Conservation (phyloP, 2,797 vertebrate species). For the Pyrrhura leucotis region DNA sequence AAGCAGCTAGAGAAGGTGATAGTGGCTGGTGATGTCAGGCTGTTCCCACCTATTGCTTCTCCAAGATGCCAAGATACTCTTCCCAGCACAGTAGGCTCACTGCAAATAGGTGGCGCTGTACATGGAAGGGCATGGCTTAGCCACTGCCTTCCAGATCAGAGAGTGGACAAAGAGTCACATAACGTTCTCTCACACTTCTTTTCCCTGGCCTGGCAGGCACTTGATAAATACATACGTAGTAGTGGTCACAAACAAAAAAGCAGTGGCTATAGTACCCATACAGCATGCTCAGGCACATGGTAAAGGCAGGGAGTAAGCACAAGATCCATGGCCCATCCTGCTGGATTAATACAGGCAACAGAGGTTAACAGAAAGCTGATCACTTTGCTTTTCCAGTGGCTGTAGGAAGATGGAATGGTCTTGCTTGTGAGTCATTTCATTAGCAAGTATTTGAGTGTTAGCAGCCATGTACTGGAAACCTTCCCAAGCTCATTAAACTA, state of each 20-base stretch:
- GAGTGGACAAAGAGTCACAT: neutral
- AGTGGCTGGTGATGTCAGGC: neutral
- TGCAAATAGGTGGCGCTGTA: accelerated
- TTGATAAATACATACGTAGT: accelerated
- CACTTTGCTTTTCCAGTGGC: neutral
- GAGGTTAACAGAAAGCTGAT: neutral
- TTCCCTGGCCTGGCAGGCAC: neutral
- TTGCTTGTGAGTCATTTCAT: neutral
- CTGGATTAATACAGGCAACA: neutral
- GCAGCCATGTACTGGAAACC: neutral
- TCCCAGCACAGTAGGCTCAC: neutral
- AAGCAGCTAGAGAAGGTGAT: neutral
- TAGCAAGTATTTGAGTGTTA: neutral
- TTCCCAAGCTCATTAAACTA: constrained; percentile 16
- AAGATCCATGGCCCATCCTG: neutral
- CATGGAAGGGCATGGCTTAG: accelerated
- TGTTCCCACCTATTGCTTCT: neutral
- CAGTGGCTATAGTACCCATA: neutral
- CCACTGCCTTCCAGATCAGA: neutral
- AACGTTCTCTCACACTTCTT: neutral
- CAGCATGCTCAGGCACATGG: accelerated
- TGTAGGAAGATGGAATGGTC: neutral
- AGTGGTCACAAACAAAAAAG: neutral
- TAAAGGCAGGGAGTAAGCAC: neutral
- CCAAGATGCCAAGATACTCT: neutral